Evolutionary conservation across 2,113 vertebrate genomes (phyloP).

Genomic region (Daboia siamensis): DNA sequence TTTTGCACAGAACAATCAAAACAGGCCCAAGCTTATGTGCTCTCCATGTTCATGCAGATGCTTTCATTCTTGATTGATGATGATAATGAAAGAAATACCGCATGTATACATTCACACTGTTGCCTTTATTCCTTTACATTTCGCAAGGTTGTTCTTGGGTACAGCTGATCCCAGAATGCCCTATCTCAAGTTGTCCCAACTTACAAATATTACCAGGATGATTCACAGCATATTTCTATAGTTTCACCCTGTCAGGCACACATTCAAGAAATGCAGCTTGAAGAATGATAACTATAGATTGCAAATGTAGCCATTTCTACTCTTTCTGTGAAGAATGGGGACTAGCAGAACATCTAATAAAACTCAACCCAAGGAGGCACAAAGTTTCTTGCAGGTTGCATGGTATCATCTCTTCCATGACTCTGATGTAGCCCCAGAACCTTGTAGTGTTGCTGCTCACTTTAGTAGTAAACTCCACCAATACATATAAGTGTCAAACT

Average conservation of each 20-base stretch:
- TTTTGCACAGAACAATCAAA: not conserved
- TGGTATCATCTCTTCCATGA: not conserved
- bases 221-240: not conserved
- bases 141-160: not conserved
- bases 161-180: not conserved
- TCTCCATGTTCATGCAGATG: not conserved
- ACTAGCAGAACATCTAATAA: not conserved
- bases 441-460: not conserved
- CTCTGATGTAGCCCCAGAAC: not conserved
- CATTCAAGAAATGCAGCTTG: not conserved
- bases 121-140: not conserved
- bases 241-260: not conserved
- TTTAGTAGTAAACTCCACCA: not conserved
- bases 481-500: not conserved
- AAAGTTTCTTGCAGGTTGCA: not conserved
- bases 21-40: not conserved
- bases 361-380: not conserved
- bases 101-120: not conserved
- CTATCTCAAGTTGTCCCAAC: not conserved
- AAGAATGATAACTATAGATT: not conserved
- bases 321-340: not conserved
- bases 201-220: not conserved
- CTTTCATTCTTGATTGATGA: not conserved
- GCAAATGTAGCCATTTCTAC: not conserved
- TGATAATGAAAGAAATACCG: not conserved